A percentile compares a stretch with the other conserved stretches of the same genome.
phyloP scores from a whole-genome alignment of 2,888 invertebrate species.

The Drosophila sordidula region DNA sequence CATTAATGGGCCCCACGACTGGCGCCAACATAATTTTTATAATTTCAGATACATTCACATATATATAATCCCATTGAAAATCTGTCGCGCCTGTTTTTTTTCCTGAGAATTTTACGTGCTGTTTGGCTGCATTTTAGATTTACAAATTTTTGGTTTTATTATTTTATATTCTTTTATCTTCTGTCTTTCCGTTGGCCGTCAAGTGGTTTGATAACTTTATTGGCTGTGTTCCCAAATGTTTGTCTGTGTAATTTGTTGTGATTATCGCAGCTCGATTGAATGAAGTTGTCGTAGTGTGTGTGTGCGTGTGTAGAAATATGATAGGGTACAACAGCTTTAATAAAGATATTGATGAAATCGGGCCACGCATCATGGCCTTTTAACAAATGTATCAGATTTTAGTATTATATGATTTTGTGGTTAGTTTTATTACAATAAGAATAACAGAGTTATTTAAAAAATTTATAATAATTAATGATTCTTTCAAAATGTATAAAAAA shows the following conservation, averaged over 20 bases:
- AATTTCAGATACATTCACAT: conserved; percentile 45
- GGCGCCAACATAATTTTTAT: conserved; percentile 65
- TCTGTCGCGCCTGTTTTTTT: conserved; percentile 52
- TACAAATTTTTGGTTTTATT: conserved; percentile 10
- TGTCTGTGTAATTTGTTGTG: conserved; percentile 58
- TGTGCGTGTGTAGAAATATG: conserved; percentile 30
- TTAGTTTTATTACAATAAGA: no score
- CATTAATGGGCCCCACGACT: conserved; percentile 40
- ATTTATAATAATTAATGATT: conserved; percentile 17
- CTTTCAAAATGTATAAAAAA: no score
- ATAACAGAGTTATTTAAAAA: no score
- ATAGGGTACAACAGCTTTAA: conserved; percentile 31
- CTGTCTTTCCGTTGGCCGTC: conserved; percentile 38
- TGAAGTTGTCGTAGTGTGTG: conserved; percentile 9
- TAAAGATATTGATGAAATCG: conserved; percentile 22
- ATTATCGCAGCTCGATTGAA: conserved; percentile 56
- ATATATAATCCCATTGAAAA: conserved; percentile 51
- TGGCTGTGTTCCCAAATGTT: conserved; percentile 38
- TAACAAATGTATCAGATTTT: neutral
- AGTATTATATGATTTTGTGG: no score
- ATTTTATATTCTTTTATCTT: conserved; percentile 1
- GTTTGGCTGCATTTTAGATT: conserved; percentile 38
- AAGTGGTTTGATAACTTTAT: conserved; percentile 71
- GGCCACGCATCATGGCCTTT: conserved; percentile 8
- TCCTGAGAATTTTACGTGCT: conserved; percentile 61